Conservation (phyloP, 2,797 vertebrate species). For the Chelon labrosus region DNA sequence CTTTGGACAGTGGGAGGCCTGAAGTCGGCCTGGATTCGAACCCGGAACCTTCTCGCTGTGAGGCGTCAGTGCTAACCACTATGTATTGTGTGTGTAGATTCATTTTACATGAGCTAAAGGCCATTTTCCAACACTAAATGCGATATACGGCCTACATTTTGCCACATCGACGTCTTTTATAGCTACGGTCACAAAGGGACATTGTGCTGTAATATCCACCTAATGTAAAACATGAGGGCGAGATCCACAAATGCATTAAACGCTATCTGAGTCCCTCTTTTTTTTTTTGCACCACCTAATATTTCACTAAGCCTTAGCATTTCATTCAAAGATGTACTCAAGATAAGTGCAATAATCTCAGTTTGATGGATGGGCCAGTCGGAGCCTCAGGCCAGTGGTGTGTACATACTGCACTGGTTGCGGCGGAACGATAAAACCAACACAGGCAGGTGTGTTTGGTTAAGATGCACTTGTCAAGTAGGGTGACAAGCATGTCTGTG, state of each 20-base stretch:
- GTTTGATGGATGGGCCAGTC: conserved; percentile 81
- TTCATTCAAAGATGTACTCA: conserved; percentile 84
- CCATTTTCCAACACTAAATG: background rate
- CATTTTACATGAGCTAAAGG: background rate
- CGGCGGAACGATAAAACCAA: conserved; percentile 79
- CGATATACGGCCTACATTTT: conserved; percentile 12
- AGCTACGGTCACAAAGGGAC: conserved; percentile 6
- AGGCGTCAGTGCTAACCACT: no score
- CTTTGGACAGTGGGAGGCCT: no score
- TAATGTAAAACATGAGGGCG: conserved; percentile 61
- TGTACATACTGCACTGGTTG: conserved; percentile 82
- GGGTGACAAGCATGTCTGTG: conserved; percentile 83
- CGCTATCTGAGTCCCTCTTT: conserved; percentile 75
- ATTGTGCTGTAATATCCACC: conserved; percentile 50
- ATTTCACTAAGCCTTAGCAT: conserved; percentile 80
- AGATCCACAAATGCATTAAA: conserved; percentile 65
- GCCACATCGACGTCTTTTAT: conserved; percentile 10
- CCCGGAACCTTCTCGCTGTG: no score
- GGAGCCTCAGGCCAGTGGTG: conserved; percentile 76
- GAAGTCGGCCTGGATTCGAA: no score
- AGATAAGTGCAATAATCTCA: conserved; percentile 85
- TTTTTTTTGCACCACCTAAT: conserved; percentile 78
- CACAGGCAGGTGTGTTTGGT: conserved; percentile 87
- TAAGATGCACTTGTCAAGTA: conserved; percentile 86
- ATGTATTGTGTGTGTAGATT: conserved; percentile 2